Evolutionary conservation across 2,113 vertebrate genomes (phyloP).

Genomic region (Notiomystis cincta): DNA sequence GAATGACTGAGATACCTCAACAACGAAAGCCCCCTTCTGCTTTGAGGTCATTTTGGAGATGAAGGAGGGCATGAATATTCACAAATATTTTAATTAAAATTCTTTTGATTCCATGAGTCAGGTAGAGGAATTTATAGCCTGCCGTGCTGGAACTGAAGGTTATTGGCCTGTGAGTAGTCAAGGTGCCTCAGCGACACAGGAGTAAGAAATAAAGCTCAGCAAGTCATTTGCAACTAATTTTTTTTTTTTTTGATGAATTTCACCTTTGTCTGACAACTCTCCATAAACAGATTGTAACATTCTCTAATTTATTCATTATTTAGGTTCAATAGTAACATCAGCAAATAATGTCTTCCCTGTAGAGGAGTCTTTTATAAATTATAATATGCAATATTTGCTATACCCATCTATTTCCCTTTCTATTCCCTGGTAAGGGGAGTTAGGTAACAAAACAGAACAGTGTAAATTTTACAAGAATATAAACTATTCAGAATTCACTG

Average conservation of each 20-base stretch:
- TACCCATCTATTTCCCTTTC: background rate
- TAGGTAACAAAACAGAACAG: background rate
- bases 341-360: background rate
- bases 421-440: background rate
- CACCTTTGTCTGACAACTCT: conserved; percentile 1
- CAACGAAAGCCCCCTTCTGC: background rate
- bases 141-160: background rate
- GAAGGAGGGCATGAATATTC: background rate
- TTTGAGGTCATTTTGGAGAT: background rate
- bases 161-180: background rate
- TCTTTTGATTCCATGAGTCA: background rate
- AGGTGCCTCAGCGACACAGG: background rate
- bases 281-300: background rate
- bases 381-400: background rate
- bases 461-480: background rate
- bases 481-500: background rate
- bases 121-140: background rate
- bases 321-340: background rate
- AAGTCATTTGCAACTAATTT: background rate
- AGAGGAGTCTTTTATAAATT: background rate
- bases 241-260: background rate
- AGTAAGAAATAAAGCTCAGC: background rate
- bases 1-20: background rate
- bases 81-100: background rate
- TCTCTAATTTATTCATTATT: conserved; percentile 33